Percentiles rank a stretch among this genome's conserved stretches.
Conservation (phyloP, 1,140 invertebrate species). For the Ostrea edulis region DNA sequence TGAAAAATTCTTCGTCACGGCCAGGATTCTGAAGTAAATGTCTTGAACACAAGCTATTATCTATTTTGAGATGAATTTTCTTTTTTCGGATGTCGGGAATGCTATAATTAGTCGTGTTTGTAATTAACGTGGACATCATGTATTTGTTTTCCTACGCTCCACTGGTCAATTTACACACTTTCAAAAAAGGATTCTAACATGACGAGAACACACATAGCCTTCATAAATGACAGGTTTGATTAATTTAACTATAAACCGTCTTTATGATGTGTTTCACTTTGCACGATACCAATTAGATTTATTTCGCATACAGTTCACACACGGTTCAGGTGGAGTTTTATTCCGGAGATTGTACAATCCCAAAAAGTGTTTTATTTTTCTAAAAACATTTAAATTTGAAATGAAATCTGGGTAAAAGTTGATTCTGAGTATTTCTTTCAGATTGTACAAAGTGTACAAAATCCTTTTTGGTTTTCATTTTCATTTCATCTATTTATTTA, state of each 20-base stretch:
- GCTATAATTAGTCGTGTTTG: neutral
- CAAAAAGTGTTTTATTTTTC: neutral
- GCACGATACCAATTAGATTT: neutral
- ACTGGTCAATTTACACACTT: neutral
- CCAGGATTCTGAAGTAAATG: no score
- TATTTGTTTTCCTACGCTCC: neutral
- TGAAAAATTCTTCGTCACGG: no score
- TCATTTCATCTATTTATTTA: neutral
- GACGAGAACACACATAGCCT: neutral
- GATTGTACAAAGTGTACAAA: neutral
- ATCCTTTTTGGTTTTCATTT: neutral
- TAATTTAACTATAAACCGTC: neutral
- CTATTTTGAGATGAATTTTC: neutral
- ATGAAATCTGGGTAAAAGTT: no score
- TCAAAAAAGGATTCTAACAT: neutral
- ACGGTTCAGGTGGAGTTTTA: neutral
- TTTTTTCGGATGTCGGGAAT: neutral
- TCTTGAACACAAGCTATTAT: neutral
- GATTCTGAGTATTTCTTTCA: no score
- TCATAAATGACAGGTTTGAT: slow-evolving; percentile 18
- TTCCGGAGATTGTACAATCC: neutral
- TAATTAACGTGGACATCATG: neutral
- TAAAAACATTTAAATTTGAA: no score
- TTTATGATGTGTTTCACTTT: slow-evolving; percentile 6
- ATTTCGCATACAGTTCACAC: neutral